Evolutionary conservation across 2,113 vertebrate genomes (phyloP).

Genomic region (Galeopterus variegatus): DNA sequence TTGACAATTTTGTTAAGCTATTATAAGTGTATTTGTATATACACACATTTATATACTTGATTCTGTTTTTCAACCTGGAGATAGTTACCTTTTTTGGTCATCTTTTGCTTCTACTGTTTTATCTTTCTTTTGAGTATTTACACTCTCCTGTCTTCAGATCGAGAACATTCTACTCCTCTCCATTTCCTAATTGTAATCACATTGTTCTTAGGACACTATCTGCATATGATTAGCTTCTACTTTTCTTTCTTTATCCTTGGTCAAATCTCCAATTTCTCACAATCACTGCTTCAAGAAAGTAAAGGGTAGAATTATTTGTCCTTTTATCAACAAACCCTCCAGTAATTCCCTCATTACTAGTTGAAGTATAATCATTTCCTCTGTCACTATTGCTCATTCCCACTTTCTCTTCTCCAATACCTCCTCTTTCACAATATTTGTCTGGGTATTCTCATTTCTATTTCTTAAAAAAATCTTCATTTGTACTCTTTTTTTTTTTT

Average conservation of each 20-base stretch:
- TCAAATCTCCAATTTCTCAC: conserved; percentile 26
- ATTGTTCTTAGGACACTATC: background rate
- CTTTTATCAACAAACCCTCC: conserved; percentile 25
- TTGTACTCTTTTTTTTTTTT: background rate
- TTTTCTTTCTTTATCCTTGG: conserved; percentile 33
- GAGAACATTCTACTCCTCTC: conserved; percentile 12
- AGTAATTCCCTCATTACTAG: conserved; percentile 49
- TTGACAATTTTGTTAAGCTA: conserved; percentile 36
- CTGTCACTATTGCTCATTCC: background rate
- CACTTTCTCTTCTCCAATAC: background rate
- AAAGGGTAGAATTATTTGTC: conserved; percentile 18
- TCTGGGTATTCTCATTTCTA: conserved; percentile 38
- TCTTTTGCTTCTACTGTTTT: conserved; percentile 38
- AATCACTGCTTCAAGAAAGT: background rate
- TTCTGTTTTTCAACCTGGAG: conserved; percentile 13
- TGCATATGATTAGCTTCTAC: conserved; percentile 7
- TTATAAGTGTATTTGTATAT: conserved; percentile 28
- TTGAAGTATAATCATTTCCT: conserved; percentile 1
- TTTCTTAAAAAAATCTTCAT: conserved; percentile 55
- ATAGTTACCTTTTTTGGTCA: conserved; percentile 28
- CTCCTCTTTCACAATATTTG: conserved; percentile 18
- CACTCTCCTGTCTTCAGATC: conserved; percentile 24
- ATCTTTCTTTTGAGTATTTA: conserved; percentile 53
- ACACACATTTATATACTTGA: background rate
- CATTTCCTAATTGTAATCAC: conserved; percentile 47